Evolutionary conservation across 2,113 vertebrate genomes (phyloP).

Genomic region (Theristicus caerulescens): DNA sequence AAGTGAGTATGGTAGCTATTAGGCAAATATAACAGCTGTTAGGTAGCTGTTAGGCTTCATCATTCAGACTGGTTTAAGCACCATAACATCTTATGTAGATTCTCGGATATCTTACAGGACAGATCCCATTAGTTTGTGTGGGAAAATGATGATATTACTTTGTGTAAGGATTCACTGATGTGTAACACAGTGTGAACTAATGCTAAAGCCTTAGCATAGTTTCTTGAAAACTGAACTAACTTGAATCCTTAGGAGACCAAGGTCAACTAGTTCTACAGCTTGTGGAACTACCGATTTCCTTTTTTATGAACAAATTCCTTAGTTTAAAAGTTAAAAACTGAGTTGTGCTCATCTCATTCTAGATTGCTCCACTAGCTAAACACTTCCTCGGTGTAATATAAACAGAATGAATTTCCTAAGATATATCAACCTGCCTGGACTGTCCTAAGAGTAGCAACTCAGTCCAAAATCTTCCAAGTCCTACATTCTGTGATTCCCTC

Average conservation of each 20-base stretch:
- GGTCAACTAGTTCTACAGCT: neutral
- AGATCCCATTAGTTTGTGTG: neutral
- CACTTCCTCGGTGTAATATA: neutral
- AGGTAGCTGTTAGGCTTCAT: neutral
- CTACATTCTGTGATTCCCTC: neutral
- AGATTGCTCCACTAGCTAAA: neutral
- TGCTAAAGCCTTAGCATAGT: neutral
- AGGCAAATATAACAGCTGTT: neutral
- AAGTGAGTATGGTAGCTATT: slow-evolving; percentile 78
- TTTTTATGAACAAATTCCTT: neutral
- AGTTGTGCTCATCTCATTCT: neutral
- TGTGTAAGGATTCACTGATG: neutral
- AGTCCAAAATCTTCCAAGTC: neutral
- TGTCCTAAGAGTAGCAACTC: neutral
- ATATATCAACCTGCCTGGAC: neutral
- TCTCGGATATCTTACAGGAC: neutral
- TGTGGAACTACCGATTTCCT: neutral
- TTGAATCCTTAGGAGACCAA: neutral
- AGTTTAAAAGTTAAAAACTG: neutral
- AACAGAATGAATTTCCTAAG: neutral
- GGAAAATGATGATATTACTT: neutral
- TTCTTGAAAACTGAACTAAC: neutral
- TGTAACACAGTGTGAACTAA: neutral
- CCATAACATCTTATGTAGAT: neutral
- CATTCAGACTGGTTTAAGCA: neutral